A percentile compares a stretch with the other conserved stretches of the same genome.
These are phyloP conservation scores for Stratiomys singularior DNA, from an alignment of 2,888 invertebrate genomes.

Conservation along the genomic window DNA sequence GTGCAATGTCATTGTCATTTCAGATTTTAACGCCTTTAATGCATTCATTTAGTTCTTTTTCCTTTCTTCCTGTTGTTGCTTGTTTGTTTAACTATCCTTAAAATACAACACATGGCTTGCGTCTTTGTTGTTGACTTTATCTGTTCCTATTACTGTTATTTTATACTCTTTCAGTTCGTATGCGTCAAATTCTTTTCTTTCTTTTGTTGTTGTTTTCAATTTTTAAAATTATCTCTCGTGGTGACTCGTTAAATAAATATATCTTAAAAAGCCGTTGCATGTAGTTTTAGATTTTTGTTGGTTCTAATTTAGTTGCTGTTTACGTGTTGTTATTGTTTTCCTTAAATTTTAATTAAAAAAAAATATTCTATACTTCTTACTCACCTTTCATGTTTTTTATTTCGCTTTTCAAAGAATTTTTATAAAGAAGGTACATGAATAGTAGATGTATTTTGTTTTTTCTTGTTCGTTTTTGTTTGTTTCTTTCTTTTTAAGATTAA, in stretches of 20 bases:
- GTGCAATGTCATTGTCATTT: no score
- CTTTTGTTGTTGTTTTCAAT: no score
- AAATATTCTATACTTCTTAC: slow-evolving; percentile 10
- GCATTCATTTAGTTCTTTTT: neutral
- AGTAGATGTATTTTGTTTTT: slow-evolving; percentile 8
- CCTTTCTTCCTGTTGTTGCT: no score
- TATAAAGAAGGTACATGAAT: slow-evolving; percentile 30
- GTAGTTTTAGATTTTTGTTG: slow-evolving; percentile 5
- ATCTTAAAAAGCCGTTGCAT: neutral
- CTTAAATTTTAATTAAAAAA: slow-evolving; percentile 22
- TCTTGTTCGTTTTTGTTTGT: no score
- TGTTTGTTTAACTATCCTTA: no score
- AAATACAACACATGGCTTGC: no score
- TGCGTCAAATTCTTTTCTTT: neutral
- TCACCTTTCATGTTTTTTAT: neutral
- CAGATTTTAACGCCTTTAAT: no score
- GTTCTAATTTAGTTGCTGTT: neutral
- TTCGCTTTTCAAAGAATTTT: slow-evolving; percentile 8
- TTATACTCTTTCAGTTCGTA: neutral
- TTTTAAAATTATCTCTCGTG: neutral
- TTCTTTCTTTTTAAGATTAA: neutral
- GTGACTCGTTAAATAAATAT: neutral
- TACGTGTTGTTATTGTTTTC: neutral
- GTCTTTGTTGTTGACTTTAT: neutral
- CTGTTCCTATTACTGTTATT: neutral